These are phyloP conservation scores for Cotesia vestalis DNA, from an alignment of 1,140 invertebrate species.

Conservation along the genomic window DNA sequence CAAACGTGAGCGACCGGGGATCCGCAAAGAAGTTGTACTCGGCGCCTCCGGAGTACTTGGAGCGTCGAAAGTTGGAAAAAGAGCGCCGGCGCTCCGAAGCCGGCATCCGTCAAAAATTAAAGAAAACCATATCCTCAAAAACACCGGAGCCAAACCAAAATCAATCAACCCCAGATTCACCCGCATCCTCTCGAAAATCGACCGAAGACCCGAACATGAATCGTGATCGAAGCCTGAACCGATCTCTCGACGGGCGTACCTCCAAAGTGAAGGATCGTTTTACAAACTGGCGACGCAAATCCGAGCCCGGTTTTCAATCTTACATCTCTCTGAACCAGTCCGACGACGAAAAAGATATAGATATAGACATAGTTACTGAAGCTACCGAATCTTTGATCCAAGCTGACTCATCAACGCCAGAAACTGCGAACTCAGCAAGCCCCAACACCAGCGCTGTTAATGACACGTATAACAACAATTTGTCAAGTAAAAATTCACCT, in stretches of 20 bases:
- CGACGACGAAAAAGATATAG: slow-evolving; percentile 45
- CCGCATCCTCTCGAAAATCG: slow-evolving; percentile 51
- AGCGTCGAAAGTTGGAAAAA: slow-evolving; percentile 78
- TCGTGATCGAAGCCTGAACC: slow-evolving; percentile 58
- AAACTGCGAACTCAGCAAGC: not conserved
- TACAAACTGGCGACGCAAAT: slow-evolving; percentile 75
- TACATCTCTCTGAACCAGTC: slow-evolving; percentile 58
- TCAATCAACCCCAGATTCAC: slow-evolving; percentile 51
- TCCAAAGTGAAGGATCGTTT: slow-evolving; percentile 65
- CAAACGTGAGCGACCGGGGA: slow-evolving; percentile 62
- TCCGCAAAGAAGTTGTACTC: slow-evolving; percentile 78
- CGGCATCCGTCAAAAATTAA: slow-evolving; percentile 69
- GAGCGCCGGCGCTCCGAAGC: slow-evolving; percentile 76
- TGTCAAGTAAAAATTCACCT: slow-evolving; percentile 30
- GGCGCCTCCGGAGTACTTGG: slow-evolving; percentile 87
- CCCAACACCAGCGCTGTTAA: no score
- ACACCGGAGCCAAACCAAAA: slow-evolving; percentile 23
- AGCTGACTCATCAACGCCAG: not conserved
- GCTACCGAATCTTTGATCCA: not conserved
- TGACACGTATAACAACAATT: not conserved
- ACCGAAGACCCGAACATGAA: slow-evolving; percentile 47
- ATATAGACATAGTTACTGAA: not conserved
- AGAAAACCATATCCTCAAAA: slow-evolving; percentile 62
- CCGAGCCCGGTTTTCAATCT: slow-evolving; percentile 72
- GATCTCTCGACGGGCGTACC: slow-evolving; percentile 55